Evolutionary conservation across 1,140 invertebrate species (phyloP), one percentile per base, ranked within the genome.

Genomic region (Brachionus sp.): DNA sequence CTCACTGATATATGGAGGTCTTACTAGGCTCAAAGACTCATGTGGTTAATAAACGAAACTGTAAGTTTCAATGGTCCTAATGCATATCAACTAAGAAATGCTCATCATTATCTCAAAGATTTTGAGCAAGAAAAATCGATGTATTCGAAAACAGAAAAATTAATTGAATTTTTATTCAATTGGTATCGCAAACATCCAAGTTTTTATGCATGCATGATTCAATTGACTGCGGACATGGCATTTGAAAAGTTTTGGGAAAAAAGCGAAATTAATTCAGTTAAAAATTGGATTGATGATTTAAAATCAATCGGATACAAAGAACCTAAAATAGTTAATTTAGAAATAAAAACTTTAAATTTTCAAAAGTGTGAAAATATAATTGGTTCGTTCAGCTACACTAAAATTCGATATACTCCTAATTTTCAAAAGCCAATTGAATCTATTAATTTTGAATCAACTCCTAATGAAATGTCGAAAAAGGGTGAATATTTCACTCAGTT

Each of bases 1-100:
- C 85, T 85, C 3, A 85, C 83, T 46, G 87, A 88, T 82, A 88
- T 88, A 46, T 88, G 86, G 86, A 12, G 87, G 57, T 85, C 85
- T 1, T 88, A 88, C 80, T 88, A 85, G 84, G 84, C 86, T 4
- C 86, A 88, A 70, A 73, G 84, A 23, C 82, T 88, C 0, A 70
- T 88, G 25, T 87, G 87, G 86, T 44, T 85, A 9, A 84, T 86
- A n/a, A 86, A 85, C 19, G 84, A 78, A n/a, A 77, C 68, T n/a
- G 33, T 87, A 0, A 86, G 46, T 25, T 87, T 87, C 77, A 83
- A 62, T 37, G 82, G 85, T 16, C 84, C 86, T 10, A 86, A 84
- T 64, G 83, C 84, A 5, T 83, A 82, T 50, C 86, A 86, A 42
- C 44, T 84, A 10, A 77, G 86, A 57, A 86, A 84, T 53, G 13